Evolutionary conservation across 2,113 vertebrate genomes (phyloP).

Genomic region (Ictidomys tridecemlineatus): DNA sequence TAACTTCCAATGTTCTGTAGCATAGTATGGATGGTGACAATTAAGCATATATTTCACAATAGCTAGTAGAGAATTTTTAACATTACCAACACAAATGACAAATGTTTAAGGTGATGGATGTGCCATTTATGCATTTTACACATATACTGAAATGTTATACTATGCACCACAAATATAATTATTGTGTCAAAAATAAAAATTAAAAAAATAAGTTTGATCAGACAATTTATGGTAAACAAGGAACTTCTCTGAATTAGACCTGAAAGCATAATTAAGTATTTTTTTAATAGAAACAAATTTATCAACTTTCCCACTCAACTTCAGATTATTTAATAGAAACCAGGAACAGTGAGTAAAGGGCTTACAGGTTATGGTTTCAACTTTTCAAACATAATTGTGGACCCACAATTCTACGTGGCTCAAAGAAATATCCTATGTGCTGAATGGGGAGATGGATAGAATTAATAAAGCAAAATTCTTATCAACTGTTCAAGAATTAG

Average conservation of each 20-base stretch:
- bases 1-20: not conserved
- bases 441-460: not conserved
- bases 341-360: not conserved
- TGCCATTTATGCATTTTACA: not conserved
- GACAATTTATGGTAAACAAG: conserved; percentile 12
- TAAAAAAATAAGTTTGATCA: not conserved
- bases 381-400: not conserved
- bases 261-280: conserved; percentile 1
- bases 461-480: not conserved
- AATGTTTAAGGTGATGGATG: not conserved
- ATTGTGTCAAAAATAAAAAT: not conserved
- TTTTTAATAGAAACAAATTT: not conserved
- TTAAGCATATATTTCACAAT: not conserved
- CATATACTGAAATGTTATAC: not conserved
- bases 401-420: not conserved
- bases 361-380: not conserved
- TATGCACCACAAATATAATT: not conserved
- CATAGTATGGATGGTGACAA: not conserved
- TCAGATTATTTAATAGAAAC: not conserved
- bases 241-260: not conserved
- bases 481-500: not conserved
- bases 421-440: not conserved
- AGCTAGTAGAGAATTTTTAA: not conserved
- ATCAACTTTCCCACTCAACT: not conserved
- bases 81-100: not conserved